Conservation (phyloP, 2,113 vertebrate species). For the Genyomyrus donnyi region DNA sequence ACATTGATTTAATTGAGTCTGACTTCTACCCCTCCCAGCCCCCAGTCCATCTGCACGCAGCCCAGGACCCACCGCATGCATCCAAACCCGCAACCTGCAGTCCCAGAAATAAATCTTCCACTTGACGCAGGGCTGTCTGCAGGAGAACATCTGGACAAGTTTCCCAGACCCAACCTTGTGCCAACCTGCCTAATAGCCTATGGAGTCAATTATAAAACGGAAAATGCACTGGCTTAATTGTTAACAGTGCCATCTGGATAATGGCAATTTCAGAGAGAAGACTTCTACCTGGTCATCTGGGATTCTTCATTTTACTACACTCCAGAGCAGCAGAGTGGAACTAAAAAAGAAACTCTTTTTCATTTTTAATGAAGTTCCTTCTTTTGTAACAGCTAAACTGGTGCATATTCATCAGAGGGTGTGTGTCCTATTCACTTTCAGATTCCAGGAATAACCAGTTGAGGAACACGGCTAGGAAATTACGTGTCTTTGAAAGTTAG, state of each 20-base stretch:
- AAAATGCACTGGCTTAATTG: slow-evolving; percentile 66
- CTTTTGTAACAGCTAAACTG: slow-evolving; percentile 34
- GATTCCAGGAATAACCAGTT: slow-evolving; percentile 35
- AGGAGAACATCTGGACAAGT: slow-evolving; percentile 63
- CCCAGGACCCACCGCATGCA: slow-evolving; percentile 43
- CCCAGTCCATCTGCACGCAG: slow-evolving; percentile 58
- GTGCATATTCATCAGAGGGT: slow-evolving; percentile 22
- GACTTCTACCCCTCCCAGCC: slow-evolving; percentile 58
- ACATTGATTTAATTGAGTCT: slow-evolving; percentile 67
- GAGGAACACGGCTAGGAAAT: slow-evolving; percentile 42
- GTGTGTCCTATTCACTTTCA: slow-evolving; percentile 35
- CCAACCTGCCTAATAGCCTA: slow-evolving; percentile 76
- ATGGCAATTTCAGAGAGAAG: slow-evolving; percentile 64
- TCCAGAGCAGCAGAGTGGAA: slow-evolving; percentile 55
- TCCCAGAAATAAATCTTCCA: slow-evolving; percentile 25
- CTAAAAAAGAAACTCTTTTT: slow-evolving; percentile 55
- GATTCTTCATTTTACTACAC: slow-evolving; percentile 53
- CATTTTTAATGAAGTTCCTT: slow-evolving; percentile 52
- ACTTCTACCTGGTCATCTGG: slow-evolving; percentile 65
- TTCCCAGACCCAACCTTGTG: slow-evolving; percentile 60
- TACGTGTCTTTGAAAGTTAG: slow-evolving; percentile 37
- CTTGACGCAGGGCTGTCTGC: slow-evolving; percentile 34
- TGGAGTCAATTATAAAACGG: slow-evolving; percentile 73
- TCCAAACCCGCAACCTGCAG: slow-evolving; percentile 33
- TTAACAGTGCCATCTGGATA: slow-evolving; percentile 74